Evolutionary conservation across 1,140 invertebrate genomes (phyloP).

Genomic region (Palaemon carinicauda): DNA sequence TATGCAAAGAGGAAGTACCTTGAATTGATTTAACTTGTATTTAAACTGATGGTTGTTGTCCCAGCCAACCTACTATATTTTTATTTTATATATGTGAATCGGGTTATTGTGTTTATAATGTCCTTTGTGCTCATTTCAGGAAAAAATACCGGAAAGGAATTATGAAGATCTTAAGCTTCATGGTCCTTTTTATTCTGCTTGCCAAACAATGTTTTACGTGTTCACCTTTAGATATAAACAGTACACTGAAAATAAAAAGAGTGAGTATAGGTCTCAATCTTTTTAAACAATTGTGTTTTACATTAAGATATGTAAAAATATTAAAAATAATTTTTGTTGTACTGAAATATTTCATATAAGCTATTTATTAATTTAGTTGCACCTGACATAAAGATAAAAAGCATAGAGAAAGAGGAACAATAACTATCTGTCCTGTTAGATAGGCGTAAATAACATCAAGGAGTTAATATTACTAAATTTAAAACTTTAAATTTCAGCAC

Average conservation of each 20-base stretch:
- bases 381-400: background rate
- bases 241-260: constrained; percentile 75
- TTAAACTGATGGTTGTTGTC: too few relatives aligned
- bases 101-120: background rate
- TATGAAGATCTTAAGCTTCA: constrained; percentile 67
- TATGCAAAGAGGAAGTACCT: too few relatives aligned
- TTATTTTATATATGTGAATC: background rate
- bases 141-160: constrained; percentile 66
- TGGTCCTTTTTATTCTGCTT: constrained; percentile 86
- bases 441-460: background rate
- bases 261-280: background rate
- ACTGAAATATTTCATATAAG: background rate
- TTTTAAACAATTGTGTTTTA: too few relatives aligned
- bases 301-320: too few relatives aligned
- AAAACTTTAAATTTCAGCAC: background rate
- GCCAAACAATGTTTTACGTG: constrained; percentile 90
- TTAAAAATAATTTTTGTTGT: background rate
- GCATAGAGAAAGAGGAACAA: too few relatives aligned
- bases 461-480: background rate
- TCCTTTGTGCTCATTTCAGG: constrained; percentile 57
- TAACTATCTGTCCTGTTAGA: too few relatives aligned
- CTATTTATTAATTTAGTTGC: background rate
- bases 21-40: too few relatives aligned
- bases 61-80: background rate
- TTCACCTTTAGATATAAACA: constrained; percentile 87